Base-by-base conservation (phyloP, 2,797 vertebrate genomes). In the Falco concolor region DNA sequence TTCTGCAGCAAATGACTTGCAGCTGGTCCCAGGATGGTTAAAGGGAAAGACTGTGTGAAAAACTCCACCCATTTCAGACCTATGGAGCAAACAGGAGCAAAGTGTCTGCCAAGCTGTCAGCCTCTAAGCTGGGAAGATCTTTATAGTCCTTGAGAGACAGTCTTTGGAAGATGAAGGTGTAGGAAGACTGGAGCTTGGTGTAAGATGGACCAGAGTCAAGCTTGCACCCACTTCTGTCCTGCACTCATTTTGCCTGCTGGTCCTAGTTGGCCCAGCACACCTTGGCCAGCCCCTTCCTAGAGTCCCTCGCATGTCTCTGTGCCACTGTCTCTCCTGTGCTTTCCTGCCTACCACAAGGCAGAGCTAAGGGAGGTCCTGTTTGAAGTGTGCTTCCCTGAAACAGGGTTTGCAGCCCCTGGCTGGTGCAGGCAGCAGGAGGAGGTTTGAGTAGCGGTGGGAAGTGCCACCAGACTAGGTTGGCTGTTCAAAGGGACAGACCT, bases 291-390 rank as follows among this genome's bases (percentile, higher is more conserved):
- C 27, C 32, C 21, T 54, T 69, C 8, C 18, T 6, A 0, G 1
- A 18, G 25, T 17, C 24, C 47, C 22, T 81, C 0, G 0, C 3
- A 3, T 7, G 4, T 22, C 7, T 34, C 38, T 14, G 6, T 87
- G 30, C 40, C 18, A 8, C 12, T 2, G 2, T 13, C 20, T 32
- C 36, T 70, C 28, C 32, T 19, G 21, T 67, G 50, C 54, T 61
- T 64, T 23, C 5, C 53, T 49, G 54, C 11, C 23, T 65, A 77
- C 54, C 27, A 11, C 1, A 8, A 44, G 24, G 10, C 36, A 52
- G n/a, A 20, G 14, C 8, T 2, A 3, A 52, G 42, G 27, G 44
- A 63, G 6, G 7, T 61, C 38, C 34, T 59, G 20, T 42, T 45
- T 24, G 38, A 42, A 30, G 27, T 12, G 10, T 25, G 24, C 24